phyloP scores from a whole-genome alignment of 2,888 invertebrate genomes.

The Calameuta idolon region DNA sequence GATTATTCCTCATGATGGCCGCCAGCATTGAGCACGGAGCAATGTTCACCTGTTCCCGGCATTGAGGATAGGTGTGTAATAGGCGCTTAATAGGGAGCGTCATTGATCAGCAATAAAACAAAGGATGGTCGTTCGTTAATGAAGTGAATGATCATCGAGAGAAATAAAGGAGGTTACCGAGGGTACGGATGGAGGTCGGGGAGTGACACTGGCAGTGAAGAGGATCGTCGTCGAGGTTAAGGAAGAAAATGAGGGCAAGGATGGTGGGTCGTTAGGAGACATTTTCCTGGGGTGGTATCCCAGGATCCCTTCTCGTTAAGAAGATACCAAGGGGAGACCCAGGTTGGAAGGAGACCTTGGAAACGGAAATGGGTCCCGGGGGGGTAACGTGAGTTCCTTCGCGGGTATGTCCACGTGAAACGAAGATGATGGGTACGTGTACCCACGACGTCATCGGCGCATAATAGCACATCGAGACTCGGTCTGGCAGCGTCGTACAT shows the following conservation, averaged over 20 bases:
- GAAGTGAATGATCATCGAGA: too few species aligned
- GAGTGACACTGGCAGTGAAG: not conserved
- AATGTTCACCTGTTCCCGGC: too few species aligned
- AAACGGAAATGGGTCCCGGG: not conserved
- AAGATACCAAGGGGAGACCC: not conserved
- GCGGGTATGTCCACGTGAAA: not conserved
- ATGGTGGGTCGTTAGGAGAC: not conserved
- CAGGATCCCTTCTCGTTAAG: not conserved
- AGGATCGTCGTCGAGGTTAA: not conserved
- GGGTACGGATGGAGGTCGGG: not conserved
- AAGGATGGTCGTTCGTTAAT: too few species aligned
- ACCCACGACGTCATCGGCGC: conserved; percentile 1
- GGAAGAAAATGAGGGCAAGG: not conserved
- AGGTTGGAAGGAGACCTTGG: not conserved
- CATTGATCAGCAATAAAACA: too few species aligned
- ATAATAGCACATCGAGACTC: not conserved
- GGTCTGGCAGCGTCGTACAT: not conserved
- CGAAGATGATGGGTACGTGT: not conserved
- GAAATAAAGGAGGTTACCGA: not conserved
- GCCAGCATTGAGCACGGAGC: too few species aligned
- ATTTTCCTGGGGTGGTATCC: not conserved
- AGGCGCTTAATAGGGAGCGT: too few species aligned
- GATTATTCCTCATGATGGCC: too few species aligned
- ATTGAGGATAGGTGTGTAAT: too few species aligned
- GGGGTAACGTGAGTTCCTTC: not conserved